Percentiles rank a stretch among this genome's conserved stretches.
These are phyloP conservation scores for Rhabdornis inornatus DNA, from an alignment of 2,113 vertebrate species.

Conservation along the genomic window DNA sequence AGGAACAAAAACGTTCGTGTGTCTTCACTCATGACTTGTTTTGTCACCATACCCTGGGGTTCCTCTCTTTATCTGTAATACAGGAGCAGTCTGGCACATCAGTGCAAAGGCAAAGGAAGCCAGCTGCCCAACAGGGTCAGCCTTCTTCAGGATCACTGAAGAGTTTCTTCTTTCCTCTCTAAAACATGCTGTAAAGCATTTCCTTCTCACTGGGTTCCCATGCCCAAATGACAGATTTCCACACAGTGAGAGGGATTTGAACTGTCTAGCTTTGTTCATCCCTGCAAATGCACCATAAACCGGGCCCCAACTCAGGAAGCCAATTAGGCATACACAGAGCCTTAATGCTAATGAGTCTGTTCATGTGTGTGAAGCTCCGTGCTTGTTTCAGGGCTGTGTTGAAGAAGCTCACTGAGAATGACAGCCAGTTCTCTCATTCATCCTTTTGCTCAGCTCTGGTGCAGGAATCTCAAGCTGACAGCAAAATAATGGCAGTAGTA, in stretches of 20 bases:
- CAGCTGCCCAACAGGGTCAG: not conserved
- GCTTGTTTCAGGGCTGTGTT: not conserved
- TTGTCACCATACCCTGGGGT: conserved; percentile 17
- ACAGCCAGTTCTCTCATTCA: not conserved
- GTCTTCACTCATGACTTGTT: conserved; percentile 46
- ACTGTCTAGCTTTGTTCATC: not conserved
- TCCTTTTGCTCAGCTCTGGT: not conserved
- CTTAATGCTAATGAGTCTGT: not conserved
- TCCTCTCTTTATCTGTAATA: conserved; percentile 1
- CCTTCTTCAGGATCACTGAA: not conserved
- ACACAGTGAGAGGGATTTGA: not conserved
- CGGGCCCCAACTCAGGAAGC: not conserved
- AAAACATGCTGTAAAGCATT: not conserved
- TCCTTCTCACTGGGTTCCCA: not conserved
- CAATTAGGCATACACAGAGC: not conserved
- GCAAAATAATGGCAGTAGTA: not conserved
- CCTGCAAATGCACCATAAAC: not conserved
- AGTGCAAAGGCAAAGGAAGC: not conserved
- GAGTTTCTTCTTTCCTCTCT: not conserved
- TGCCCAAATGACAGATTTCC: conserved; percentile 17
- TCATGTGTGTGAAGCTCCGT: not conserved
- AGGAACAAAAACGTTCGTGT: conserved; percentile 40
- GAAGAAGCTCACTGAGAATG: not conserved
- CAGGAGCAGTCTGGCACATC: conserved; percentile 14
- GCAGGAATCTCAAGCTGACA: not conserved